Evolutionary conservation across 2,113 vertebrate species (phyloP).

Genomic region (Rhea pennata): DNA sequence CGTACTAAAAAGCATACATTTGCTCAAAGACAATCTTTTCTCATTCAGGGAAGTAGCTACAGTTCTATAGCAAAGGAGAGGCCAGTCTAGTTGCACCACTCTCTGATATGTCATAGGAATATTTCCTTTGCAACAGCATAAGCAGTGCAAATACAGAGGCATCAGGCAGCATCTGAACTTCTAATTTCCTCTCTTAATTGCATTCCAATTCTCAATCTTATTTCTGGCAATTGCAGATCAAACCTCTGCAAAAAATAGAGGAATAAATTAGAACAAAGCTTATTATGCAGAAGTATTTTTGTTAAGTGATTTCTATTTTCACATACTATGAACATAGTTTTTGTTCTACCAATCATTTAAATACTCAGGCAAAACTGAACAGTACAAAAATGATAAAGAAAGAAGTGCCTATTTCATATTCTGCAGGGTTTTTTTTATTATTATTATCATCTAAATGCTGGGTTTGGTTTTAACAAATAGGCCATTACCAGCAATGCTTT

Average conservation of each 20-base stretch:
- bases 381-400: fast-evolving
- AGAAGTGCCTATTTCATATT: fast-evolving
- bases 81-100: neutral
- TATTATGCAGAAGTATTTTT: neutral
- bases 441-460: neutral
- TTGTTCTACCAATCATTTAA: neutral
- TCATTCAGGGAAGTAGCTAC: neutral
- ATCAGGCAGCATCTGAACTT: neutral
- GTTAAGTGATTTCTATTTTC: neutral
- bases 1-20: neutral
- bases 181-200: neutral
- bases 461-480: neutral
- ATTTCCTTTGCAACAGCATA: neutral
- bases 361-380: neutral
- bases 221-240: neutral
- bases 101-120: neutral
- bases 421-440: no score
- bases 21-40: neutral
- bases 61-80: neutral
- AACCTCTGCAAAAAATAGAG: fast-evolving
- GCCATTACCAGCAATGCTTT: neutral
- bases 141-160: neutral
- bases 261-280: neutral
- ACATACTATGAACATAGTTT: neutral
- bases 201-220: no score